Percentiles rank a stretch among this genome's conserved stretches.
These are phyloP conservation scores for Sebastes melanostomus DNA, from an alignment of 2,797 vertebrate species.

Conservation along the genomic window DNA sequence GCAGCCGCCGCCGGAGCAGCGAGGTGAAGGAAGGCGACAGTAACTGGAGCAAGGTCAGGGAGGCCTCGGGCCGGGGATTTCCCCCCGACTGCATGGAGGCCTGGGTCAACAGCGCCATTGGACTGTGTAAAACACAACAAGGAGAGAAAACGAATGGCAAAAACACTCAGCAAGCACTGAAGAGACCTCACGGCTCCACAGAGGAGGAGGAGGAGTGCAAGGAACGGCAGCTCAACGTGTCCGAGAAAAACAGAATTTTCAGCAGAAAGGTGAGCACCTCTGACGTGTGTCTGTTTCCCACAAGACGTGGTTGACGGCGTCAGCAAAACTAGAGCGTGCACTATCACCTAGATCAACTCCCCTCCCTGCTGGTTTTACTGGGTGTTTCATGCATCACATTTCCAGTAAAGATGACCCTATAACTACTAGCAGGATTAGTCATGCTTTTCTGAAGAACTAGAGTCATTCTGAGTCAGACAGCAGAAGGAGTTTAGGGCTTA, in stretches of 20 bases:
- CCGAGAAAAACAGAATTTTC: slow-evolving; percentile 74
- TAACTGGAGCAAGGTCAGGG: slow-evolving; percentile 50
- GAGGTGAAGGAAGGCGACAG: slow-evolving; percentile 44
- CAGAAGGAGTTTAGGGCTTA: background rate
- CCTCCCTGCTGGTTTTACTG: slow-evolving; percentile 16
- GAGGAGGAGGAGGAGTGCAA: slow-evolving; percentile 42
- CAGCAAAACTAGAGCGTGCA: slow-evolving; percentile 40
- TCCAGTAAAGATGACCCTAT: slow-evolving; percentile 39
- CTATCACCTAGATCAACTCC: slow-evolving; percentile 51
- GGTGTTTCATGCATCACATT: slow-evolving; percentile 16
- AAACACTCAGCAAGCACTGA: slow-evolving; percentile 68
- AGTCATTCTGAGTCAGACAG: background rate
- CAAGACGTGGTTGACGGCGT: slow-evolving; percentile 18
- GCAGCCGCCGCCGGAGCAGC: slow-evolving; percentile 39
- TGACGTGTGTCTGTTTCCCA: slow-evolving; percentile 11
- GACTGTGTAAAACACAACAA: slow-evolving; percentile 59
- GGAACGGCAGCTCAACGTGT: slow-evolving; percentile 60
- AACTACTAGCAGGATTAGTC: slow-evolving; percentile 17
- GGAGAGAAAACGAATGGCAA: slow-evolving; percentile 52
- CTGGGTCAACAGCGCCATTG: slow-evolving; percentile 33
- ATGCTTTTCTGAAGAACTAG: slow-evolving; percentile 14
- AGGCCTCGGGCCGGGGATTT: slow-evolving; percentile 60
- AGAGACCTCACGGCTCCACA: slow-evolving; percentile 70
- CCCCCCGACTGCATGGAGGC: slow-evolving; percentile 55
- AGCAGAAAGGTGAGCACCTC: slow-evolving; percentile 79